Evolutionary conservation across 2,797 vertebrate species (phyloP).

Genomic region (Sylvilagus floridanus): DNA sequence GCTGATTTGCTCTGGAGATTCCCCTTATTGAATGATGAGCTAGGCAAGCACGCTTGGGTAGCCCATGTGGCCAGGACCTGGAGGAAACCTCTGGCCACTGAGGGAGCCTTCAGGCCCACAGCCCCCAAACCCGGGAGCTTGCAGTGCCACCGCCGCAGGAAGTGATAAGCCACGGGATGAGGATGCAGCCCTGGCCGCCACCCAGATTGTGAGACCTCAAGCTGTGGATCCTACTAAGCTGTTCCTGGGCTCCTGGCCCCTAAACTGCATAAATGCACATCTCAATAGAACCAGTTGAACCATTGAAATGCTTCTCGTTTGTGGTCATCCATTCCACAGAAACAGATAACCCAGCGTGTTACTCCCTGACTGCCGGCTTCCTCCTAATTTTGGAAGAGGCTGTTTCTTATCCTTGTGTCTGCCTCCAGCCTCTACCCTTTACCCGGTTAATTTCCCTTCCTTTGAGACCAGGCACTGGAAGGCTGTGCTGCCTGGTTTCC

Average conservation of each 20-base stretch:
- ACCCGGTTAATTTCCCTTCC: not conserved
- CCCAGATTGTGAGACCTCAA: not conserved
- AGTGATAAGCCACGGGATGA: not conserved
- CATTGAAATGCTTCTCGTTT: not conserved
- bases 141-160: not conserved
- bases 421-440: not conserved
- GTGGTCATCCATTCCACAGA: not conserved
- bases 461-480: not conserved
- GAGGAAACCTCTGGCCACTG: not conserved
- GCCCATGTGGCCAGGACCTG: not conserved
- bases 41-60: not conserved
- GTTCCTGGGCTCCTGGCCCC: not conserved
- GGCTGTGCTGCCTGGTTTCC: not conserved
- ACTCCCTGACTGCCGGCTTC: not conserved
- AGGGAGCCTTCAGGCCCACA: not conserved
- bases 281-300: not conserved
- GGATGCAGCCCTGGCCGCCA: not conserved
- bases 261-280: not conserved
- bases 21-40: not conserved
- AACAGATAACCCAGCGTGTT: not conserved
- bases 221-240: not conserved
- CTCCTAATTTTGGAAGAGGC: not conserved
- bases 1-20: not conserved
- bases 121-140: not conserved
- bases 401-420: not conserved